Conservation (phyloP, 2,113 vertebrate genomes). For the Dinomys branickii region DNA sequence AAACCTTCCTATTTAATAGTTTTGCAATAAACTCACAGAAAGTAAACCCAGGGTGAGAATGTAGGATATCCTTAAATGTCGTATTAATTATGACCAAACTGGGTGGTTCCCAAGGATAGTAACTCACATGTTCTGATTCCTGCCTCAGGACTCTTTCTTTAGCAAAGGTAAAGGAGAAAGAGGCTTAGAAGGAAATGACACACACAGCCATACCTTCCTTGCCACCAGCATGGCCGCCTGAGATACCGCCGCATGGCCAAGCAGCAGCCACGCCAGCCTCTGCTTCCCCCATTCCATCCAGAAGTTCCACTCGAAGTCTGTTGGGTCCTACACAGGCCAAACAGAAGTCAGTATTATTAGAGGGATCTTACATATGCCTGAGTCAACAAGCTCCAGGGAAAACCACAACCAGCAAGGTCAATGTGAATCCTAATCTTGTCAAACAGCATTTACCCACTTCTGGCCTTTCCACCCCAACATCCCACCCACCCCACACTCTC, state of each 20-base stretch:
- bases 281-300: slow-evolving; percentile 95
- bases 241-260: slow-evolving; percentile 91
- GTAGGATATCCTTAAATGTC: background rate
- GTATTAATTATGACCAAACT: background rate
- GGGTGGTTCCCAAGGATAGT: background rate
- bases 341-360: background rate
- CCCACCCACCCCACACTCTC: accelerated
- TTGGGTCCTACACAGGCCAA: slow-evolving; percentile 87
- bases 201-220: slow-evolving; percentile 87
- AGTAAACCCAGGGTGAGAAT: background rate
- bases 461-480: background rate
- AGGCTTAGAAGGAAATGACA: background rate
- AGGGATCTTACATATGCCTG: background rate
- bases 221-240: slow-evolving; percentile 85
- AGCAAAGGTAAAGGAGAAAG: background rate
- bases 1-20: background rate
- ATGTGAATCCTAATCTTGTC: background rate
- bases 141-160: background rate
- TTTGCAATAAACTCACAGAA: background rate
- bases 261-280: slow-evolving; percentile 90
- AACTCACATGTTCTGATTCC: background rate
- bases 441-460: background rate
- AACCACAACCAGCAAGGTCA: background rate
- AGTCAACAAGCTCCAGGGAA: background rate
- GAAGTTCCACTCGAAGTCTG: slow-evolving; percentile 98